A percentile compares a stretch with the other conserved stretches of the same genome.
These are phyloP conservation scores for Eupithecia dodoneata DNA, from an alignment of 2,888 invertebrate genomes.

Conservation along the genomic window DNA sequence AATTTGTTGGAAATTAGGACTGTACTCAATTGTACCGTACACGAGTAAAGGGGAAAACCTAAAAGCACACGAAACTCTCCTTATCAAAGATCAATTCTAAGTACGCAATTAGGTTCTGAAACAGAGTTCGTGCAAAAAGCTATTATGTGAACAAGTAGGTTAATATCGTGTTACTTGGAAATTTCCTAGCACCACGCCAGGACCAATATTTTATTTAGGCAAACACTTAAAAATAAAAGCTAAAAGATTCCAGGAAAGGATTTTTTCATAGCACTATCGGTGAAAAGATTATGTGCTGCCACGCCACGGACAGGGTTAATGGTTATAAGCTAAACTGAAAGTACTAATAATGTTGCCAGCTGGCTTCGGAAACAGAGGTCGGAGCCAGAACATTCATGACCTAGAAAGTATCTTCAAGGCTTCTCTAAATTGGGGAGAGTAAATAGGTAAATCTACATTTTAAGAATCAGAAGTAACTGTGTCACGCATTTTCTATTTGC, in stretches of 20 bases:
- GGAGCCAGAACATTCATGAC: constrained; percentile 9
- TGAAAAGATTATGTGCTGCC: constrained; percentile 25
- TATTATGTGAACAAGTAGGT: constrained; percentile 16
- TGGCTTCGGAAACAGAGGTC: background rate
- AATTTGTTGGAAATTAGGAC: background rate
- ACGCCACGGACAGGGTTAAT: constrained; percentile 26
- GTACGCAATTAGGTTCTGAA: background rate
- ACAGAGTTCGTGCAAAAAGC: constrained; percentile 18
- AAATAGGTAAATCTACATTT: background rate
- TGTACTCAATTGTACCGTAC: background rate
- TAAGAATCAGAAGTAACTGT: background rate
- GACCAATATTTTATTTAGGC: constrained; percentile 14
- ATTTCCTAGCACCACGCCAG: background rate
- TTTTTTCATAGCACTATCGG: constrained; percentile 20
- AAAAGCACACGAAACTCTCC: background rate
- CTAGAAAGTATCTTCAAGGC: constrained; percentile 5
- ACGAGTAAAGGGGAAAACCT: background rate
- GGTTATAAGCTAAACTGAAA: constrained; percentile 22
- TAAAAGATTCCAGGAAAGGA: constrained; percentile 15
- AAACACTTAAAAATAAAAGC: constrained; percentile 6
- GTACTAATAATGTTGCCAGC: constrained; percentile 24
- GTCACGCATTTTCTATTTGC: background rate
- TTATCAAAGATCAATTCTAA: constrained; percentile 13
- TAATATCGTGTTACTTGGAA: constrained; percentile 18
- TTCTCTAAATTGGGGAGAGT: background rate